Percentiles rank a stretch among this genome's conserved stretches.
phyloP scores from a whole-genome alignment of 2,797 vertebrate genomes.

The Anguilla anguilla region DNA sequence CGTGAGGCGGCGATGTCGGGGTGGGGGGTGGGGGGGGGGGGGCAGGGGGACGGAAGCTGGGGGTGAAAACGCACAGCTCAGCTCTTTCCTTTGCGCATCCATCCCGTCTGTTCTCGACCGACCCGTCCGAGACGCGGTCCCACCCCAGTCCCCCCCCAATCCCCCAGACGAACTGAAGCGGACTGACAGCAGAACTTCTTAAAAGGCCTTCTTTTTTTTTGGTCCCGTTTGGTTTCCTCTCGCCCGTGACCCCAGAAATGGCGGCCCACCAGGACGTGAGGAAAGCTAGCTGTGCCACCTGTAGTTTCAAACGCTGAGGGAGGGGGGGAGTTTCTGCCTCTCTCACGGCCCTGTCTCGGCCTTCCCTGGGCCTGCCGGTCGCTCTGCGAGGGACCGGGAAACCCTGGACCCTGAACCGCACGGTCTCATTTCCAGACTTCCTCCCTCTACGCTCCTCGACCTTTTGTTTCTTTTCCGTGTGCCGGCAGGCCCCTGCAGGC shows the following conservation, averaged over 20 bases:
- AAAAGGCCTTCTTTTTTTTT: neutral
- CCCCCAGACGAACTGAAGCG: neutral
- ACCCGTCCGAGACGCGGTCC: neutral
- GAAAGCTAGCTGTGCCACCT: neutral
- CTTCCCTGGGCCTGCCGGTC: neutral
- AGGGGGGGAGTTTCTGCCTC: neutral
- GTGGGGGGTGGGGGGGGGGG: slow-evolving; percentile 36
- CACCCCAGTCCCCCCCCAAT: no score
- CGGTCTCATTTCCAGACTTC: neutral
- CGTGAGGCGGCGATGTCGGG: slow-evolving; percentile 53
- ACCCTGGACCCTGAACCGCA: neutral
- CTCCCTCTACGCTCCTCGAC: neutral
- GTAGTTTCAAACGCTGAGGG: neutral
- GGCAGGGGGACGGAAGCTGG: neutral
- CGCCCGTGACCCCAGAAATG: neutral
- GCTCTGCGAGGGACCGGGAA: neutral
- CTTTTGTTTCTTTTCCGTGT: neutral
- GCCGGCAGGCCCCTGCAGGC: neutral
- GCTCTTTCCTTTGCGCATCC: slow-evolving; percentile 54
- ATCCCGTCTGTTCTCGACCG: neutral
- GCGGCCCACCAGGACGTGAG: neutral
- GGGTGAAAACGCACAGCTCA: slow-evolving; percentile 56
- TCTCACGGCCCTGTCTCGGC: neutral
- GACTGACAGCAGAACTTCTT: neutral
- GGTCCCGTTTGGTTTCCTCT: neutral